A percentile compares a stretch with the other conserved stretches of the same genome.
phyloP scores from a whole-genome alignment of 2,113 vertebrate species.

The Helogale parvula region DNA sequence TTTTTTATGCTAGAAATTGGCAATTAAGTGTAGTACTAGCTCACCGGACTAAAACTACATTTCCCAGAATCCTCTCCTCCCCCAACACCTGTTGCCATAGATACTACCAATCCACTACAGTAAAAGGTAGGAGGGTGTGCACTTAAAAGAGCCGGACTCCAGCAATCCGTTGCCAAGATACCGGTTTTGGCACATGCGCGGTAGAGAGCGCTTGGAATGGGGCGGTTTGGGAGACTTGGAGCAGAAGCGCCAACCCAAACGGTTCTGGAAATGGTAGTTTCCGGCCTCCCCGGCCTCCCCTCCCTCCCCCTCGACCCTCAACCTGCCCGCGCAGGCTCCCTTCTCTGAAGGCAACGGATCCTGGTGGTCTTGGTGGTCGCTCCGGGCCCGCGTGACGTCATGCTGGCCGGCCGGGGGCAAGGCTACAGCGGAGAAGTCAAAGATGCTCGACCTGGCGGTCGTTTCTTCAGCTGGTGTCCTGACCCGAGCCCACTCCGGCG shows the following conservation, averaged over 20 bases:
- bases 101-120: neutral
- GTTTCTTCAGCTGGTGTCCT: neutral
- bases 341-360: fast-evolving
- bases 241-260: neutral
- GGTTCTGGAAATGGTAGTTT: conserved; percentile 1
- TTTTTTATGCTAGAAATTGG: neutral
- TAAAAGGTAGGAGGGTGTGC: neutral
- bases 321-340: fast-evolving
- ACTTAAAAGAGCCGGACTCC: neutral
- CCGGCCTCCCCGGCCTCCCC: fast-evolving
- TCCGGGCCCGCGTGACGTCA: fast-evolving
- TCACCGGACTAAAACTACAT: neutral
- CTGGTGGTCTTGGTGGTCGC: neutral
- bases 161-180: neutral
- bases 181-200: neutral
- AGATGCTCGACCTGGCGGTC: neutral
- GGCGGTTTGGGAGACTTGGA: neutral
- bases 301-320: neutral
- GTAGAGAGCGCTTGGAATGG: fast-evolving
- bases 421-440: fast-evolving
- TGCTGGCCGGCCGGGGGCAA: neutral
- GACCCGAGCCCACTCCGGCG: fast-evolving
- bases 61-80: neutral
- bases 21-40: neutral
- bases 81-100: neutral